Evolutionary conservation across 2,113 vertebrate species (phyloP).

Genomic region (Oryzias curvinotus): DNA sequence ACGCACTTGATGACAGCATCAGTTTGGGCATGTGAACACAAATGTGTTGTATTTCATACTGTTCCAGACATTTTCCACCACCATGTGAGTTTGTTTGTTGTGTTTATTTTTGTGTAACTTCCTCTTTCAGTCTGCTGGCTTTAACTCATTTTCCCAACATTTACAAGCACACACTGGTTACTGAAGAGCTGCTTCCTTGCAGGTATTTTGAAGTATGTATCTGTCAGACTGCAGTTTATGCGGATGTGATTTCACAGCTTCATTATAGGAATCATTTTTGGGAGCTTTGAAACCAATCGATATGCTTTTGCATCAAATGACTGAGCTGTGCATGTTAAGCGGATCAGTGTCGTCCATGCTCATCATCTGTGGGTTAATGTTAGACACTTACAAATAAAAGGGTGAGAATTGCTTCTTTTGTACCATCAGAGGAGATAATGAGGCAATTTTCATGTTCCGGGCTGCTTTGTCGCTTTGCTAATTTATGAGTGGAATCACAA

Average conservation of each 20-base stretch:
- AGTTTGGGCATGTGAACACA: no score
- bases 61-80: no score
- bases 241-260: background rate
- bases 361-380: background rate
- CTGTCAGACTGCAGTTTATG: background rate
- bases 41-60: no score
- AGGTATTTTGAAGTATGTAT: background rate
- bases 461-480: constrained; percentile 24
- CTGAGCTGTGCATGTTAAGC: background rate
- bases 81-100: no score
- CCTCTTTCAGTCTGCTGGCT: no score
- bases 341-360: constrained; percentile 4
- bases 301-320: background rate
- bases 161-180: no score
- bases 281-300: background rate
- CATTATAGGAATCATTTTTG: constrained; percentile 9
- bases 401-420: constrained; percentile 3
- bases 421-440: constrained; percentile 13
- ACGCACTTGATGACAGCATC: no score
- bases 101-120: no score
- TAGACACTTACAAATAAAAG: background rate
- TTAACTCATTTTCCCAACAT: no score
- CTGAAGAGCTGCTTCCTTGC: background rate
- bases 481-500: constrained; percentile 18
- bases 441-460: constrained; percentile 7